Conservation (phyloP, 1,140 invertebrate genomes). For the Drosophila burlai region DNA sequence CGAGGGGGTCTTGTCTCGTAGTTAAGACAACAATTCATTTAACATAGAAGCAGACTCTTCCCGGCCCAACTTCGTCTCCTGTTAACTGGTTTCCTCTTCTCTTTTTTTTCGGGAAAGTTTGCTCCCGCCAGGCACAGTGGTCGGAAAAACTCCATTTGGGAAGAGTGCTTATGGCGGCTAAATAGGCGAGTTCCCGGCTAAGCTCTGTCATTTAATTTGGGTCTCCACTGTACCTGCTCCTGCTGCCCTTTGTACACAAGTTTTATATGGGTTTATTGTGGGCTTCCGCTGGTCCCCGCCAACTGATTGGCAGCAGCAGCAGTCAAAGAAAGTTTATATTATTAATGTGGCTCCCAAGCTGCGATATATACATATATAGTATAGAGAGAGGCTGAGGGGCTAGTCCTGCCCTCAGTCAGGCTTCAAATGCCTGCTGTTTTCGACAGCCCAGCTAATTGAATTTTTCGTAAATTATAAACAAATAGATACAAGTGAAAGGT, state of each 20-base stretch:
- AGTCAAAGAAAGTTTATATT: slow-evolving; percentile 71
- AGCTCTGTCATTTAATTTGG: slow-evolving; percentile 17
- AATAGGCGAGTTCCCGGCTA: slow-evolving; percentile 6
- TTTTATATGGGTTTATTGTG: slow-evolving; percentile 78
- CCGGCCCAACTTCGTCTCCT: slow-evolving; percentile 38
- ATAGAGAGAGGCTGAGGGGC: background rate
- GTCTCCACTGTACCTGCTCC: slow-evolving; percentile 29
- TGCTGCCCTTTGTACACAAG: slow-evolving; percentile 49
- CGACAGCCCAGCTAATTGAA: slow-evolving; percentile 76
- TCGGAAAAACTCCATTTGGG: slow-evolving; percentile 9
- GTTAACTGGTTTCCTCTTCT: slow-evolving; percentile 17
- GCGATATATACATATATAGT: background rate
- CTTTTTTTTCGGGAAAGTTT: slow-evolving; percentile 62
- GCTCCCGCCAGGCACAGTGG: slow-evolving; percentile 57
- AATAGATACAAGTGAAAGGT: slow-evolving; percentile 37
- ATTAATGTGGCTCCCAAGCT: slow-evolving; percentile 53
- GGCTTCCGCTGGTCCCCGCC: slow-evolving; percentile 44
- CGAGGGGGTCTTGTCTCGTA: slow-evolving; percentile 56
- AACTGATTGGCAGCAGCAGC: slow-evolving; percentile 67
- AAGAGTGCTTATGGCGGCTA: slow-evolving; percentile 19
- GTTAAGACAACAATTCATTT: slow-evolving; percentile 84
- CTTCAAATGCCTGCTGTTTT: slow-evolving; percentile 62
- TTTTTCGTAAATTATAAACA: slow-evolving; percentile 73
- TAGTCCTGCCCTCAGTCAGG: slow-evolving; percentile 28
- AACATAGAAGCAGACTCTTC: slow-evolving; percentile 69